A percentile compares a stretch with the other conserved stretches of the same genome.
Conservation (phyloP, 2,888 invertebrate species). For the Phymatocera aterrima region DNA sequence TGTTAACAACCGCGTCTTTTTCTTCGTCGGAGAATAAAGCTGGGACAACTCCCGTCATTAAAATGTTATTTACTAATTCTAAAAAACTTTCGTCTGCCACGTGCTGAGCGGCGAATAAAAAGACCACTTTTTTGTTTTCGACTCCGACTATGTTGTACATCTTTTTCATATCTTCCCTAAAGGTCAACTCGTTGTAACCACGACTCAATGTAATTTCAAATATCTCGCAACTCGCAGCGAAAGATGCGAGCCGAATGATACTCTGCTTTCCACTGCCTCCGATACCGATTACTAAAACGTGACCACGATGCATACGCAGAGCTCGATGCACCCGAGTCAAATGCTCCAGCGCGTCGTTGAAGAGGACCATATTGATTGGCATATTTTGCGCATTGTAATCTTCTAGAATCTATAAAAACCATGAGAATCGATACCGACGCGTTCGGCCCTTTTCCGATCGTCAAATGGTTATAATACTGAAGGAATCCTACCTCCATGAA, state of each 20-base stretch:
- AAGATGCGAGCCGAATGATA: slow-evolving; percentile 87
- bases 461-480: slow-evolving; percentile 26
- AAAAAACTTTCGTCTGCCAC: slow-evolving; percentile 89
- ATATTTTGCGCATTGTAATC: slow-evolving; percentile 88
- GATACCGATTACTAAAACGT: slow-evolving; percentile 90
- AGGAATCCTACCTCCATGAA: slow-evolving; percentile 86
- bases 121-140: slow-evolving; percentile 87
- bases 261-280: slow-evolving; percentile 94
- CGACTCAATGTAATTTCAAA: slow-evolving; percentile 91
- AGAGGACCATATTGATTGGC: slow-evolving; percentile 87
- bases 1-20: slow-evolving; percentile 86
- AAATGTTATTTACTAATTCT: slow-evolving; percentile 93
- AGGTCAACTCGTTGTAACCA: slow-evolving; percentile 88
- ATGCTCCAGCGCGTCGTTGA: slow-evolving; percentile 95
- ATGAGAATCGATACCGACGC: neutral
- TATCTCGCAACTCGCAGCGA: slow-evolving; percentile 88
- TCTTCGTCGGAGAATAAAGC: slow-evolving; percentile 93
- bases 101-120: slow-evolving; percentile 90
- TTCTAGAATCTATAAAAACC: slow-evolving; percentile 82
- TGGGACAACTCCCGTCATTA: slow-evolving; percentile 92
- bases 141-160: slow-evolving; percentile 87
- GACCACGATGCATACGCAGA: slow-evolving; percentile 89
- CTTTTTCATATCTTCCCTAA: slow-evolving; percentile 91
- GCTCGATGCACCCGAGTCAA: slow-evolving; percentile 91
- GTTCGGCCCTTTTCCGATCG: neutral